Percentiles rank a stretch among this genome's conserved stretches.
Evolutionary conservation across 2,888 invertebrate species (phyloP).

Genomic region (Hyppa rectilinea): DNA sequence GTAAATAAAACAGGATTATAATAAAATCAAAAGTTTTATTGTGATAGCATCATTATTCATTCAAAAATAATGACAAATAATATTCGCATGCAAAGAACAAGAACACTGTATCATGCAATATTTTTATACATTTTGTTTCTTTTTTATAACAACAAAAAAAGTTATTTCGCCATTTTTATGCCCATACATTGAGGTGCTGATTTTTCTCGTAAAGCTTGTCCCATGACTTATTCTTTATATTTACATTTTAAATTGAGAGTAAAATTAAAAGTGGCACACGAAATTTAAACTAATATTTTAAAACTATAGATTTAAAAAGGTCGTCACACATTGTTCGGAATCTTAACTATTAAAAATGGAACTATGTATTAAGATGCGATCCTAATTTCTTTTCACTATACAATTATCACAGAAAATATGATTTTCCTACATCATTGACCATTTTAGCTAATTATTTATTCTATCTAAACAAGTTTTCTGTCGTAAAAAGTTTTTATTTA

Average conservation of each 20-base stretch:
- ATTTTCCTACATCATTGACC: conserved; percentile 69
- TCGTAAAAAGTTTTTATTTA: conserved; percentile 38
- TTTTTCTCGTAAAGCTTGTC: conserved; percentile 58
- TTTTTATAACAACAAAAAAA: conserved; percentile 73
- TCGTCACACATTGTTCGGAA: conserved; percentile 55
- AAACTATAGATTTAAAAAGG: conserved; percentile 50
- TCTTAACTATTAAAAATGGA: conserved; percentile 59
- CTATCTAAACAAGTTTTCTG: conserved; percentile 62
- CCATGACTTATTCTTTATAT: conserved; percentile 58
- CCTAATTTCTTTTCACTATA: conserved; percentile 72
- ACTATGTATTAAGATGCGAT: conserved; percentile 70
- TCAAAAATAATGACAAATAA: conserved; percentile 74
- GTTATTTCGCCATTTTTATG: conserved; percentile 61
- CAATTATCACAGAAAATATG: conserved; percentile 82
- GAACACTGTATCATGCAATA: conserved; percentile 87
- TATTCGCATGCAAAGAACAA: conserved; percentile 84
- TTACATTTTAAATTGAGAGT: conserved; percentile 57
- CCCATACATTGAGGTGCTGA: conserved; percentile 59
- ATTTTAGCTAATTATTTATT: conserved; percentile 65
- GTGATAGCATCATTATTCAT: conserved; percentile 60
- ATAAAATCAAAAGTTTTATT: conserved; percentile 67
- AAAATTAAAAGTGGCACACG: conserved; percentile 64
- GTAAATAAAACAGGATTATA: conserved; percentile 39
- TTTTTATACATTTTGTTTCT: conserved; percentile 78
- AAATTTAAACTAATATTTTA: conserved; percentile 54